Percentiles rank a stretch among this genome's conserved stretches.
phyloP scores from a whole-genome alignment of 2,113 vertebrate species.

The Colius striatus region DNA sequence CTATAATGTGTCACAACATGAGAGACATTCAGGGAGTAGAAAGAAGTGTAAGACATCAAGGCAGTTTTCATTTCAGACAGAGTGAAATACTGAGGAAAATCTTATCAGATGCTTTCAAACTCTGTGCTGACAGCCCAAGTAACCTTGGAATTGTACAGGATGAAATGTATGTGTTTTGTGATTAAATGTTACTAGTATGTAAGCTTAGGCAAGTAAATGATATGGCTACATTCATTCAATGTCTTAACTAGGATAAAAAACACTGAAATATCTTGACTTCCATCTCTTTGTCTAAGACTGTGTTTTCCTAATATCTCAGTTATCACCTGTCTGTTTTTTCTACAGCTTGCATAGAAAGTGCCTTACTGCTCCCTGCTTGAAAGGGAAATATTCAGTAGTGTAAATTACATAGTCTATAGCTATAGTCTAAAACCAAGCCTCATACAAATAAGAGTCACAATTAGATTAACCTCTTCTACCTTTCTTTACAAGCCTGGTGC shows the following conservation, averaged over 20 bases:
- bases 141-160: background rate
- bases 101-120: background rate
- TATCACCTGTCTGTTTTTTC: background rate
- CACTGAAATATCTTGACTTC: background rate
- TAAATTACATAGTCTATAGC: background rate
- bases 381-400: background rate
- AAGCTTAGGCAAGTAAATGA: background rate
- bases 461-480: background rate
- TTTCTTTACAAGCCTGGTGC: background rate
- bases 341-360: background rate
- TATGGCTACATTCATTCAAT: background rate
- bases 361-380: background rate
- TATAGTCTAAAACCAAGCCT: background rate
- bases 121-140: background rate
- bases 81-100: background rate
- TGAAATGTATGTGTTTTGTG: background rate
- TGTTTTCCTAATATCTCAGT: background rate
- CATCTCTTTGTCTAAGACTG: background rate
- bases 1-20: slow-evolving; percentile 1
- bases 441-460: rapidly evolving
- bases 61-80: background rate
- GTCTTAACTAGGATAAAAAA: background rate
- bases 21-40: background rate
- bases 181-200: background rate
- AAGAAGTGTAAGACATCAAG: background rate